phyloP scores from a whole-genome alignment of 2,113 vertebrate genomes.

The Seriola dumerili region DNA sequence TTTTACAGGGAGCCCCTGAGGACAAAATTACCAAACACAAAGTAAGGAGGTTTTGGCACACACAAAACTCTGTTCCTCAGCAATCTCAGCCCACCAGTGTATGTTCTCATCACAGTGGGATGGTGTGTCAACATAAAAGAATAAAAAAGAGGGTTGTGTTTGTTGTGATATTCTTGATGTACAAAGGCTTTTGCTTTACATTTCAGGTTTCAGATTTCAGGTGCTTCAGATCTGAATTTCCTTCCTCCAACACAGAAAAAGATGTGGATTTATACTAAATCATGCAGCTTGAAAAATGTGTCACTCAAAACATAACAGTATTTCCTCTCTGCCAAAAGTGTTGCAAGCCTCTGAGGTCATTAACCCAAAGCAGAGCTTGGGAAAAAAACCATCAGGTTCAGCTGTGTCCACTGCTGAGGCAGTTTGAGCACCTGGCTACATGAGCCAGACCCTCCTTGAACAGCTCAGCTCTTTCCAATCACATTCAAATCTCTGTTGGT shows the following conservation, averaged over 20 bases:
- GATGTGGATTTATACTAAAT: background rate
- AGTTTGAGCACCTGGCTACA: conserved; percentile 28
- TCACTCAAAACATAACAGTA: background rate
- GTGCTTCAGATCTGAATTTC: background rate
- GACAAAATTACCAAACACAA: background rate
- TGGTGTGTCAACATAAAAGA: no score
- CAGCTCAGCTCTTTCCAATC: conserved; percentile 67
- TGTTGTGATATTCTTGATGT: background rate
- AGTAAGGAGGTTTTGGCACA: background rate
- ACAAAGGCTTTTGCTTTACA: background rate
- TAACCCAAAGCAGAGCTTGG: background rate
- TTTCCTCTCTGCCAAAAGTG: background rate
- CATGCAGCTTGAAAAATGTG: background rate
- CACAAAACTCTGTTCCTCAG: background rate
- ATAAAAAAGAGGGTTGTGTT: no score
- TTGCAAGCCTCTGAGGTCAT: background rate
- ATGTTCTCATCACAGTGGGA: background rate
- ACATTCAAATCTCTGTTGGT: conserved; percentile 61
- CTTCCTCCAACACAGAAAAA: background rate
- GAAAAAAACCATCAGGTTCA: background rate
- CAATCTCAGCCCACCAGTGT: background rate
- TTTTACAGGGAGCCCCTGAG: background rate
- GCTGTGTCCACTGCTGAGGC: background rate
- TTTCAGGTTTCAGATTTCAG: background rate
- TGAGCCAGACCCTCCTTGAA: conserved; percentile 35